phyloP scores from a whole-genome alignment of 1,140 invertebrate species.

The Pogonomyrmex barbatus region DNA sequence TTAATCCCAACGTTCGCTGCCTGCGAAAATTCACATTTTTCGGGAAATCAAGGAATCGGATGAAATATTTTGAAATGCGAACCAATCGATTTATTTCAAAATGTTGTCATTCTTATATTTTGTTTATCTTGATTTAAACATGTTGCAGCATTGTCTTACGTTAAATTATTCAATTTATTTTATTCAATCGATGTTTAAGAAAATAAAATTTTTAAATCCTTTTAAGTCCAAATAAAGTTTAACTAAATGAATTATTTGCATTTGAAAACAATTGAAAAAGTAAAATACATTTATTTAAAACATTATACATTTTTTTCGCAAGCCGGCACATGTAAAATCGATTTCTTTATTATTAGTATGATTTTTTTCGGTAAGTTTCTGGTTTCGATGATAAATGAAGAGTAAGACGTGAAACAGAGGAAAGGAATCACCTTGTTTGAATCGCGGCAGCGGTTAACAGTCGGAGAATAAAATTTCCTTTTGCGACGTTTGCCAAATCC shows the following conservation, averaged over 20 bases:
- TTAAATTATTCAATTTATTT: constrained; percentile 16
- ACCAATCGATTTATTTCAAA: constrained; percentile 13
- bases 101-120: not conserved
- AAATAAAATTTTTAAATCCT: not conserved
- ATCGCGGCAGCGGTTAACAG: constrained; percentile 54
- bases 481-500: constrained; percentile 70
- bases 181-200: not conserved
- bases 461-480: constrained; percentile 66
- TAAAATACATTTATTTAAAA: constrained; percentile 8
- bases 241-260: constrained; percentile 18
- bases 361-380: constrained; percentile 5
- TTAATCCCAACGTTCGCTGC: constrained; percentile 36
- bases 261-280: not conserved
- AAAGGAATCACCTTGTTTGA: constrained; percentile 49
- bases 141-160: not conserved
- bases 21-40: constrained; percentile 45
- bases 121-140: not conserved
- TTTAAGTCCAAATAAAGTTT: not conserved
- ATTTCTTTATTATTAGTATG: not conserved
- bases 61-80: not conserved
- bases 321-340: not conserved
- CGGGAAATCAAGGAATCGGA: constrained; percentile 11
- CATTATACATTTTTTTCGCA: not conserved
- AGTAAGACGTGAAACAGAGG: constrained; percentile 44
- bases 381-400: constrained; percentile 37